Conservation (phyloP, 2,113 vertebrate species). For the Nicator chloris region DNA sequence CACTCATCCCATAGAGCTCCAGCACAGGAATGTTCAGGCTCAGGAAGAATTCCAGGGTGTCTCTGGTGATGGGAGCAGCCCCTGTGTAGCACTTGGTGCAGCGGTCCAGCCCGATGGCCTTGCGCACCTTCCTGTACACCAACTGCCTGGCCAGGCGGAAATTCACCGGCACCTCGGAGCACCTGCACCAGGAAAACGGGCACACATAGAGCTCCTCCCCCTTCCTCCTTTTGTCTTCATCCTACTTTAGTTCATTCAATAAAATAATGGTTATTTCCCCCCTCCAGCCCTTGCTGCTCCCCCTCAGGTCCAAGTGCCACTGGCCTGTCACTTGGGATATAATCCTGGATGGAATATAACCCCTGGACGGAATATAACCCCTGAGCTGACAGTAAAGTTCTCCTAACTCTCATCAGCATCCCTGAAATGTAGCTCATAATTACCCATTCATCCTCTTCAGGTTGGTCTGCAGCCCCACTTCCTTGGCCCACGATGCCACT, state of each 20-base stretch:
- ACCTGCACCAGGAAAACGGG: background rate
- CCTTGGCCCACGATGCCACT: conserved; percentile 87
- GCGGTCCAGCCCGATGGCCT: conserved; percentile 83
- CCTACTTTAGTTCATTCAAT: background rate
- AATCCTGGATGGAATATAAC: background rate
- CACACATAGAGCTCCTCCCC: accelerated
- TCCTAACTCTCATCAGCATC: background rate
- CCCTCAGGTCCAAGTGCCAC: accelerated
- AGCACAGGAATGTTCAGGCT: conserved; percentile 87
- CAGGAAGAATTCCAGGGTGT: conserved; percentile 91
- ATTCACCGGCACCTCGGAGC: conserved; percentile 54
- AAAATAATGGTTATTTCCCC: background rate
- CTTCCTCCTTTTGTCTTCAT: background rate
- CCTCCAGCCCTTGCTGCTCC: background rate
- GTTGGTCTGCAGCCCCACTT: conserved; percentile 81
- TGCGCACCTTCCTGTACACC: conserved; percentile 85
- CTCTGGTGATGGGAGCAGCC: conserved; percentile 85
- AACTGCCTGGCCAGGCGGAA: conserved; percentile 83
- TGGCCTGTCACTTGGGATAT: background rate
- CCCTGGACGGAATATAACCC: background rate
- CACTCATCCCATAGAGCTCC: conserved; percentile 92
- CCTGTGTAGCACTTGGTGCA: conserved; percentile 84
- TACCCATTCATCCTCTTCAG: conserved; percentile 83
- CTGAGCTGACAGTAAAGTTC: background rate
- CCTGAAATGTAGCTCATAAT: background rate